Percentiles rank a stretch among this genome's conserved stretches.
phyloP scores from a whole-genome alignment of 2,888 invertebrate genomes.

The Strigamia transsilvanica region DNA sequence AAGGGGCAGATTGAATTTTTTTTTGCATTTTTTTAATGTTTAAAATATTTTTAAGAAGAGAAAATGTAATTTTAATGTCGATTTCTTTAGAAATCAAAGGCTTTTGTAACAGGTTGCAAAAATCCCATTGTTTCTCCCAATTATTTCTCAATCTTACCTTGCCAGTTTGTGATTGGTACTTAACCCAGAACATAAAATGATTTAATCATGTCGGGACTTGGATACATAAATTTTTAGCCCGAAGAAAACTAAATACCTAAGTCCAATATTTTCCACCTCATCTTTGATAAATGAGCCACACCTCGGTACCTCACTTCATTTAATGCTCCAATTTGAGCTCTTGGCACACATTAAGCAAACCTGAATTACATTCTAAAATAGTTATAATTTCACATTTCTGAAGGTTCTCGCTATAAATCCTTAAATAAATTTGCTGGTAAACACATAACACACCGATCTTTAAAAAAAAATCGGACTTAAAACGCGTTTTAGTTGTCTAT shows the following conservation, averaged over 20 bases:
- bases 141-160: neutral
- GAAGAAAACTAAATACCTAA: conserved; percentile 19
- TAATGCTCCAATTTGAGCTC: conserved; percentile 14
- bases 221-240: neutral
- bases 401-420: too few relatives aligned
- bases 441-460: neutral
- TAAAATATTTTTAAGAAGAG: neutral
- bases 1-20: neutral
- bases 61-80: neutral
- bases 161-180: neutral
- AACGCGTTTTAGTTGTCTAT: neutral
- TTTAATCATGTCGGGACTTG: neutral
- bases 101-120: neutral
- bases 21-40: neutral
- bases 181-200: neutral
- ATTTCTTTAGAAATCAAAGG: neutral
- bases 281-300: conserved; percentile 46
- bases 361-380: too few relatives aligned
- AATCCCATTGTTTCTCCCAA: neutral
- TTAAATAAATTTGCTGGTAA: too few relatives aligned
- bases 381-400: too few relatives aligned
- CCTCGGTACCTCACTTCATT: conserved; percentile 24
- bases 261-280: conserved; percentile 37
- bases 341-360: neutral
- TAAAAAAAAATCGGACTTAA: neutral